These are phyloP conservation scores for Ethmia dodecea DNA, from an alignment of 2,888 invertebrate species.

Conservation along the genomic window DNA sequence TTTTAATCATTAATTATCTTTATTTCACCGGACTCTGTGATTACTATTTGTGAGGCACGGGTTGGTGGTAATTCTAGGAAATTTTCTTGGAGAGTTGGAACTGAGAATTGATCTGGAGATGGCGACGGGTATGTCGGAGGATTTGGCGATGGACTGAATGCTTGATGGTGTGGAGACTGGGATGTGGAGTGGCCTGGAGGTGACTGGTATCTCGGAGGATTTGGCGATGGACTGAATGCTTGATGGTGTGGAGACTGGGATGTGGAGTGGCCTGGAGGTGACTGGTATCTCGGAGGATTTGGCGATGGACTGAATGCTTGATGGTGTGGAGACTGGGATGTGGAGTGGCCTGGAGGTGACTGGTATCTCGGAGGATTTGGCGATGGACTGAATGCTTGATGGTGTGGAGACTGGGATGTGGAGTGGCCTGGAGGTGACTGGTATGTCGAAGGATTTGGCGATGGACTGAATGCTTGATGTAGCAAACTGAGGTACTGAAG, in stretches of 20 bases:
- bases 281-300: background rate
- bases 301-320: too few relatives aligned
- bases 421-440: too few relatives aligned
- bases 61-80: background rate
- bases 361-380: background rate
- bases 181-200: background rate
- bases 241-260: background rate
- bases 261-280: background rate
- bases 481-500: background rate
- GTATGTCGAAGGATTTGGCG: background rate
- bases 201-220: background rate
- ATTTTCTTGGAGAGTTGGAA: background rate
- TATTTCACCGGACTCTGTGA: background rate
- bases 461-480: too few relatives aligned
- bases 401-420: too few relatives aligned
- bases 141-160: too few relatives aligned
- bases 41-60: background rate
- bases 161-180: background rate
- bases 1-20: background rate
- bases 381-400: too few relatives aligned
- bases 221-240: too few relatives aligned
- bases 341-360: background rate
- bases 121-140: background rate
- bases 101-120: background rate
- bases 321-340: background rate